Evolutionary conservation across 2,888 invertebrate species (phyloP).

Genomic region (Eristalinus aeneus): DNA sequence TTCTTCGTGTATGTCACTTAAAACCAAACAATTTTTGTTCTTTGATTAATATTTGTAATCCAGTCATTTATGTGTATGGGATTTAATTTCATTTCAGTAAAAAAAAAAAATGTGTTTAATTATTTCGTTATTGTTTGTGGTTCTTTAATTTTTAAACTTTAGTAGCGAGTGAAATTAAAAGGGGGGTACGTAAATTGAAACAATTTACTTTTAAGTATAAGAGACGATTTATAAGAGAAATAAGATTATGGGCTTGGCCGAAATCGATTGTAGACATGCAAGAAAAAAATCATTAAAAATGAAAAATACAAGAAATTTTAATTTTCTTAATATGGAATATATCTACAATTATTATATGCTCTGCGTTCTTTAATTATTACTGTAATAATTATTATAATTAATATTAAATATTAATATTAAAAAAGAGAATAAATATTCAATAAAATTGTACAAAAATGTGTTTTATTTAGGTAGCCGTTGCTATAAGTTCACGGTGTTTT

Average conservation of each 20-base stretch:
- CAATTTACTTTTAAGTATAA: constrained; percentile 38
- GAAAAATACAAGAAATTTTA: constrained; percentile 24
- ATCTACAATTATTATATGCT: constrained; percentile 48
- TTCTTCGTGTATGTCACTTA: constrained; percentile 17
- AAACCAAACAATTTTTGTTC: constrained; percentile 19
- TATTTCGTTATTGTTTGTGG: constrained; percentile 30
- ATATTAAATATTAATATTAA: constrained; percentile 64
- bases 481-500: not conserved
- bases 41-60: constrained; percentile 53
- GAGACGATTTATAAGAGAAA: not conserved
- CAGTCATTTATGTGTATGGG: constrained; percentile 59
- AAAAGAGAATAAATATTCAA: constrained; percentile 63
- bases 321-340: constrained; percentile 41
- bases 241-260: not conserved
- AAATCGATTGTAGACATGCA: not conserved
- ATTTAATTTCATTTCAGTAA: constrained; percentile 27
- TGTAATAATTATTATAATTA: constrained; percentile 52
- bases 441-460: constrained; percentile 25
- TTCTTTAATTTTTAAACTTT: constrained; percentile 18
- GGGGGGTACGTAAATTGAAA: constrained; percentile 18
- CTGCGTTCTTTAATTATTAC: constrained; percentile 62
- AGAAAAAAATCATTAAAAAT: not conserved
- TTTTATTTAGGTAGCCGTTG: too few species aligned
- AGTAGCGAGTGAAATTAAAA: constrained; percentile 15
- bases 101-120: not conserved